Evolutionary conservation across 2,113 vertebrate genomes (phyloP), one percentile per base, ranked within the genome.

Genomic region (Dromiciops gliroides): DNA sequence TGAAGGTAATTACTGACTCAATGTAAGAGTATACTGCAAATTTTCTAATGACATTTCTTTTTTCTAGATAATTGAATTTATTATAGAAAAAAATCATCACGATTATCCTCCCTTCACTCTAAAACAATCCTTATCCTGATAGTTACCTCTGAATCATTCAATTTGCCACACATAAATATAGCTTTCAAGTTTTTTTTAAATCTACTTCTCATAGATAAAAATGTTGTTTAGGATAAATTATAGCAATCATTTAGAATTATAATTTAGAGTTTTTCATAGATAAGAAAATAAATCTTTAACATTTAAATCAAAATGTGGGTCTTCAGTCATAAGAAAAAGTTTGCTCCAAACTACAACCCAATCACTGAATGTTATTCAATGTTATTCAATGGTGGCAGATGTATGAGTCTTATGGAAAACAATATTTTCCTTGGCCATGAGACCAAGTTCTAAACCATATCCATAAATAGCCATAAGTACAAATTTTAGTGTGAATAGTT

Each of bases 81-180:
- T 88, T 88, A 23, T 93, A 75, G 51, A 95, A 75, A n/a, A n/a
- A 16, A 56, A 75, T 90, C n/a, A 92, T 26, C 48, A 92, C 23
- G 22, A 89, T 22, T 51, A 92, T 90, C 44, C 91, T 91, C n/a
- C 48, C 56, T 75, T 83, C 52, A 75, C 37, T 48, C 24, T 26
- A 47, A 92, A 90, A 94, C 24, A 90, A 83, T 83, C 67, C 6
- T 0, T 83, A 0, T 44, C 19, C n/a, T n/a, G 5, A 83, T 83
- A 83, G 44, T 37, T 37, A 37, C 6, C 16, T 44, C n/a, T 83
- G 44, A 83, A 44, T 83, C 67, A 83, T n/a, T 83, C 16, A 44
- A 83, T 83, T 44, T 83, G 7, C n/a, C n/a, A 83, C 44, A 44
- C 19, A 44, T 44, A 83, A 44, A 83, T 83, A 44, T 83, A 83